Evolutionary conservation across 2,113 vertebrate species (phyloP).

Genomic region (Eulemur rufifrons): DNA sequence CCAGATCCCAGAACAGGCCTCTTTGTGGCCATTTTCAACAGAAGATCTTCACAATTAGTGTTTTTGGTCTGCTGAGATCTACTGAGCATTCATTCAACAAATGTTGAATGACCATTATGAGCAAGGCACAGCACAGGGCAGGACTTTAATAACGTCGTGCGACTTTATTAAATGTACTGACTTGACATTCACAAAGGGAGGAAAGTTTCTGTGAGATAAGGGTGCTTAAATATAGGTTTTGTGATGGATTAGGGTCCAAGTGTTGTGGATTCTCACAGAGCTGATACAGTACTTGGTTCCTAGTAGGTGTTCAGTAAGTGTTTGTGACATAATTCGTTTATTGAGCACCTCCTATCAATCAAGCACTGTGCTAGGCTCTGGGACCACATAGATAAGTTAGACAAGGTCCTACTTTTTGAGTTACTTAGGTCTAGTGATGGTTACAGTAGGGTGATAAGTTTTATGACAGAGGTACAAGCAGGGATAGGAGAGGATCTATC

Average conservation of each 20-base stretch:
- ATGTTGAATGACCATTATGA: not conserved
- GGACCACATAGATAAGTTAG: conserved; percentile 33
- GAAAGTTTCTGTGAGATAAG: not conserved
- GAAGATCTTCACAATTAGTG: not conserved
- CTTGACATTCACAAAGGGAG: not conserved
- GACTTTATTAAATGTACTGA: not conserved
- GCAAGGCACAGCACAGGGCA: not conserved
- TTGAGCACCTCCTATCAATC: conserved; percentile 71
- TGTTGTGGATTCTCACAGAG: conserved; percentile 55
- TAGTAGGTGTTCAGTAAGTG: conserved; percentile 71
- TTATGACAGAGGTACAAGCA: not conserved
- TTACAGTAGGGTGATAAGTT: not conserved
- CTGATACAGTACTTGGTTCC: conserved; percentile 64
- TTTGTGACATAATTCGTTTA: conserved; percentile 71
- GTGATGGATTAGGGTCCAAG: not conserved
- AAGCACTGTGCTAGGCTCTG: conserved; percentile 68
- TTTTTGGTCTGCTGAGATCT: conserved; percentile 4
- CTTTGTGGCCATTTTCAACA: not conserved
- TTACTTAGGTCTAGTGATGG: not conserved
- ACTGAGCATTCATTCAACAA: not conserved
- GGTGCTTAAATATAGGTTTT: not conserved
- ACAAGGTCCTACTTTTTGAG: not conserved
- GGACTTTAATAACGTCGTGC: not conserved
- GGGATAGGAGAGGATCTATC: not conserved
- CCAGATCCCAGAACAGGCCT: not conserved